Evolutionary conservation across 2,888 invertebrate genomes (phyloP).

Genomic region (Ellobium chinense): DNA sequence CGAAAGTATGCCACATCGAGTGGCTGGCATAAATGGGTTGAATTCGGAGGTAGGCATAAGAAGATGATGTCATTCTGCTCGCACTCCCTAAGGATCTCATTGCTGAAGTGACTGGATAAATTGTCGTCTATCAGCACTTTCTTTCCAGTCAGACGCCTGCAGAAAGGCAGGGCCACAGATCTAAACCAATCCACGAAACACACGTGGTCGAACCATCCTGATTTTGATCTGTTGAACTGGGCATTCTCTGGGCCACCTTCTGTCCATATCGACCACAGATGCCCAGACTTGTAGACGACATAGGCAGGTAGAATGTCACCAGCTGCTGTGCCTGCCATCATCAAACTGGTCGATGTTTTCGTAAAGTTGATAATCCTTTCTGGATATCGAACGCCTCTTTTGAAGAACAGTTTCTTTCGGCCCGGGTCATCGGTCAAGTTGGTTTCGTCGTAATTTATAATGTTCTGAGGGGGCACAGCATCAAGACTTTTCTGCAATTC

Average conservation of each 20-base stretch:
- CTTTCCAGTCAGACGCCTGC: conserved; percentile 61
- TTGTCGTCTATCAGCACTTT: conserved; percentile 77
- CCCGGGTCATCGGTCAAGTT: conserved; percentile 77
- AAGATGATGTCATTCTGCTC: conserved; percentile 74
- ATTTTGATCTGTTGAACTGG: conserved; percentile 75
- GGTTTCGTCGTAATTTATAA: conserved; percentile 75
- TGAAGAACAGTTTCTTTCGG: conserved; percentile 46
- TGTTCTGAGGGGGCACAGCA: conserved; percentile 53
- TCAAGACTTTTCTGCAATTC: conserved; percentile 15
- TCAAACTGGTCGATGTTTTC: conserved; percentile 73
- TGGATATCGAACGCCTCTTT: conserved; percentile 63
- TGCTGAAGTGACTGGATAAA: conserved; percentile 45
- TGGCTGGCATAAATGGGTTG: conserved; percentile 55
- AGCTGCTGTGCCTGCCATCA: conserved; percentile 76
- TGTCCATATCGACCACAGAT: conserved; percentile 77
- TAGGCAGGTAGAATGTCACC: conserved; percentile 76
- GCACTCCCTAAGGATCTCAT: conserved; percentile 65
- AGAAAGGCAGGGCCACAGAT: conserved; percentile 58
- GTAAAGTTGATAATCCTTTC: conserved; percentile 73
- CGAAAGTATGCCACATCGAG: conserved; percentile 50
- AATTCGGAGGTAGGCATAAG: conserved; percentile 54
- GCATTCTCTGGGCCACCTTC: conserved; percentile 74
- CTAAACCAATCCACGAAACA: conserved; percentile 72
- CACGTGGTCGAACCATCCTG: conserved; percentile 72
- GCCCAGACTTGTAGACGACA: conserved; percentile 67